Evolutionary conservation across 2,113 vertebrate genomes (phyloP), one percentile per base, ranked within the genome.

Genomic region (Excalfactoria chinensis): DNA sequence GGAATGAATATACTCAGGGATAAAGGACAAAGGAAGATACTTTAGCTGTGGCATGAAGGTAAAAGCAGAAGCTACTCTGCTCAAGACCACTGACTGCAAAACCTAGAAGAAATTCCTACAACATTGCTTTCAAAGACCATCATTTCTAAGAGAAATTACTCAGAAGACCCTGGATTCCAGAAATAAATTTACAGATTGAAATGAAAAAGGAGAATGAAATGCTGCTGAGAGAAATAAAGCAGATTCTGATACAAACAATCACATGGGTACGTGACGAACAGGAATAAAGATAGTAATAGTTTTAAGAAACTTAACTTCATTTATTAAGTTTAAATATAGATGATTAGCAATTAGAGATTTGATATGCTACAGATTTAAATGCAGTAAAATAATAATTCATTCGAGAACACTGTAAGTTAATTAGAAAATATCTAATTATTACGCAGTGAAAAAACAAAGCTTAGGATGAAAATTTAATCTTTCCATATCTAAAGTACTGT

Each of bases 31-130:
- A 35, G 2, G 20, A 30, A 96, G 73, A 48, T 55, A 94, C 56
- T 84, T 25, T 56, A 90, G 62, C 91, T 97, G 89, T 96, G 76
- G 77, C 93, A 89, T 76, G 41, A 6, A 67, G 23, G 56, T 88
- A 86, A 88, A 64, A 80, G 43, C 37, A 95, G 72, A 75, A 94
- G 48, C 56, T 89, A 90, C 37, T 93, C 66, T 69, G 56, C 64
- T 94, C 77, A 97, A 95, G 72, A 96, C 26, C 62, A 83, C 16
- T 79, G 62, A 89, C 62, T 62, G 34, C 28, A 86, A 94, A 92
- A 9, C 13, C 69, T 82, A 58, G 41, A 93, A 96, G 78, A 74
- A 95, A 88, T 53, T 14, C 71, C 76, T 55, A 87, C 40, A 51
- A 48, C 43, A 41, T 46, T 84, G 18, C 84, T 74, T 92, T 79